phyloP scores from a whole-genome alignment of 1,140 invertebrate species.

The Meloidogyne chitwoodi region DNA sequence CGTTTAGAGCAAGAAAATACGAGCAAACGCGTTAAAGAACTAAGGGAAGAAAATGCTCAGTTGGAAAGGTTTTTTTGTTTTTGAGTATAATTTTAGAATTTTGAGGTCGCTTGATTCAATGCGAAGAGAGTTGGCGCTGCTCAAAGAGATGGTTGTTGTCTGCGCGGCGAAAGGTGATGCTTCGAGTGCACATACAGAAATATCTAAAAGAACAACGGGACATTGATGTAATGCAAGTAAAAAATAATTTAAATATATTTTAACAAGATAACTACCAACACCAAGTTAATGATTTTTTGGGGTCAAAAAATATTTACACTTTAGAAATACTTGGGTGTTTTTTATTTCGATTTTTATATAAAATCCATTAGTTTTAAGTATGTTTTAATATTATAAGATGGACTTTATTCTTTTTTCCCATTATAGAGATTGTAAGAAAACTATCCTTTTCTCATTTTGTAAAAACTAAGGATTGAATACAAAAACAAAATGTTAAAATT shows the following conservation, averaged over 20 bases:
- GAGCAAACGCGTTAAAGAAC: slow-evolving; percentile 25
- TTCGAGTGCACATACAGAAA: neutral
- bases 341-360: too few species aligned
- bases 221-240: neutral
- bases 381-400: too few species aligned
- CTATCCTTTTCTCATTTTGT: too few species aligned
- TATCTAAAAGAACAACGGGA: neutral
- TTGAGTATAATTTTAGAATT: slow-evolving; percentile 1
- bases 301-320: too few species aligned
- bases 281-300: too few species aligned
- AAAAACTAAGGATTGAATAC: too few species aligned
- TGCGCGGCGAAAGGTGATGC: slow-evolving; percentile 35
- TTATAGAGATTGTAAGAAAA: too few species aligned
- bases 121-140: slow-evolving; percentile 32
- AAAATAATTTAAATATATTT: neutral
- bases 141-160: slow-evolving; percentile 47
- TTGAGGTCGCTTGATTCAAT: slow-evolving; percentile 40
- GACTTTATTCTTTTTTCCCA: too few species aligned
- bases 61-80: slow-evolving; percentile 25
- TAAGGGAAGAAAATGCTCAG: slow-evolving; percentile 32
- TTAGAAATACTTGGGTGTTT: too few species aligned
- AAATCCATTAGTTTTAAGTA: too few species aligned
- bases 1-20: slow-evolving; percentile 38
- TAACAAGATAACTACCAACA: too few species aligned
- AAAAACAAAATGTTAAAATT: too few species aligned